phyloP scores from a whole-genome alignment of 2,113 vertebrate genomes.

The Dunckerocampus dactyliophorus region DNA sequence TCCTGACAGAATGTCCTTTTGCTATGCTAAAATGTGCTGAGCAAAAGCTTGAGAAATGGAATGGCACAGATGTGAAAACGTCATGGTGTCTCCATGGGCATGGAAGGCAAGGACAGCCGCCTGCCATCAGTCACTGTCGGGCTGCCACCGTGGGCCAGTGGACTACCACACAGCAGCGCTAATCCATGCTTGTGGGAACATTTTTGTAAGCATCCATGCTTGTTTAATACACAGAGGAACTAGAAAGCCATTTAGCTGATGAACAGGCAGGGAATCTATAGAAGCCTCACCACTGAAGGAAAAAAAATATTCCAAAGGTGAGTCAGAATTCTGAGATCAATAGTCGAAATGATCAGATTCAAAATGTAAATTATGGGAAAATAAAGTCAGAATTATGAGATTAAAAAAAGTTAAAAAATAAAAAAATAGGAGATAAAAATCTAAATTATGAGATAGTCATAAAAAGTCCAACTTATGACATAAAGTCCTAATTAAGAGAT shows the following conservation, averaged over 20 bases:
- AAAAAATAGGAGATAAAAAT: too few relatives aligned
- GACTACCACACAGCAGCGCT: neutral
- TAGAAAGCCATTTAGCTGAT: neutral
- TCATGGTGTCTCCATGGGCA: neutral
- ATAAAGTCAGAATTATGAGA: too few relatives aligned
- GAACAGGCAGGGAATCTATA: neutral
- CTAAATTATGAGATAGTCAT: too few relatives aligned
- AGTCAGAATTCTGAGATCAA: too few relatives aligned
- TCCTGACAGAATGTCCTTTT: slow-evolving; percentile 3
- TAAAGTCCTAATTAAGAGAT: too few relatives aligned
- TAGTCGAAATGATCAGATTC: too few relatives aligned
- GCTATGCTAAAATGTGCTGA: neutral
- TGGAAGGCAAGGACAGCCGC: neutral
- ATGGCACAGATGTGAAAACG: neutral
- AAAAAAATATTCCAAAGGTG: too few relatives aligned
- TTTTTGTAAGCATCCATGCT: neutral
- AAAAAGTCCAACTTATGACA: too few relatives aligned
- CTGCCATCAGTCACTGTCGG: neutral
- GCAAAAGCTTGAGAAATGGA: neutral
- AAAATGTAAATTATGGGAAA: too few relatives aligned
- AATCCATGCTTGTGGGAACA: neutral
- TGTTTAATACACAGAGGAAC: neutral
- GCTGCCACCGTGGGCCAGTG: neutral
- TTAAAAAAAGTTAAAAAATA: too few relatives aligned
- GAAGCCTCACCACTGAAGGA: too few relatives aligned